Conservation (phyloP, 2,113 vertebrate species). For the Casuarius casuarius region DNA sequence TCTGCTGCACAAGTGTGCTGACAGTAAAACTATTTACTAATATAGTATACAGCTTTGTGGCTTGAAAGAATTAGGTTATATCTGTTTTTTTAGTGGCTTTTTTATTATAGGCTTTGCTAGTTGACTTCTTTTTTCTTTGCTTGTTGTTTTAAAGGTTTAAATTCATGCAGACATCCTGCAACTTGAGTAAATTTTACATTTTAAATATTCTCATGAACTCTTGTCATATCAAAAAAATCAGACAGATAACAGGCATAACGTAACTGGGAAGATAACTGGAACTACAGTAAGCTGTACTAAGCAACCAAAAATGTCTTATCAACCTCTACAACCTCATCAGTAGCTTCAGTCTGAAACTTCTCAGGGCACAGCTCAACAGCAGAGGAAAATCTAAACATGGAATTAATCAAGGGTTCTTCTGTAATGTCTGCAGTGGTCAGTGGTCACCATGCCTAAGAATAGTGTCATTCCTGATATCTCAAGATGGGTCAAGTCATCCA, state of each 20-base stretch:
- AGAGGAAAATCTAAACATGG: neutral
- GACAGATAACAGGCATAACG: constrained; percentile 32
- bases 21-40: constrained; percentile 7
- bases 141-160: constrained; percentile 5
- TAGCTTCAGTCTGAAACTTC: constrained; percentile 24
- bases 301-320: constrained; percentile 11
- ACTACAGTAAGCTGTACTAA: neutral
- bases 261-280: constrained; percentile 24
- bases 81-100: neutral
- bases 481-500: neutral
- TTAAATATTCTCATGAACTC: constrained; percentile 23
- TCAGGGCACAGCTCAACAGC: neutral
- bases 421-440: neutral
- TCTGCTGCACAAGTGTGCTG: constrained; percentile 22
- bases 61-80: constrained; percentile 18
- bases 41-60: neutral
- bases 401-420: neutral
- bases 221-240: constrained; percentile 47
- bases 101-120: constrained; percentile 1
- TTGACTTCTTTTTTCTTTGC: neutral
- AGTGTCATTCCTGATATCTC: neutral
- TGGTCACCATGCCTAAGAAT: neutral
- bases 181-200: constrained; percentile 36
- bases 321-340: neutral
- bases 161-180: constrained; percentile 15